Evolutionary conservation across 2,888 invertebrate genomes (phyloP).

Genomic region (Hanleya hanleyi): DNA sequence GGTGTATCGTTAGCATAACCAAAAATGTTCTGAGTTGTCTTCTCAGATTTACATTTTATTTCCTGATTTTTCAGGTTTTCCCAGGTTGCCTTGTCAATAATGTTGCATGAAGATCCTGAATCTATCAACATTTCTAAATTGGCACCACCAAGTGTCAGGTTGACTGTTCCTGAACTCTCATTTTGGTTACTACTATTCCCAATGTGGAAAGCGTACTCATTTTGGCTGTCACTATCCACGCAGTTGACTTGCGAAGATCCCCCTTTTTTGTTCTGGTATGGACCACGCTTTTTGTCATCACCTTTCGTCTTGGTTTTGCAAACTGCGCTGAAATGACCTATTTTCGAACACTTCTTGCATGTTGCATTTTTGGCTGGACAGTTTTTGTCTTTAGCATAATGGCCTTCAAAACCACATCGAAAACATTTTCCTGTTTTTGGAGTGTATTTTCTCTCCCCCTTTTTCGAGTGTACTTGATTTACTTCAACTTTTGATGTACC

Average conservation of each 20-base stretch:
- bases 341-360: neutral
- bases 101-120: conserved; percentile 1
- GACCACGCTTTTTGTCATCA: neutral
- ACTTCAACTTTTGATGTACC: too few relatives aligned
- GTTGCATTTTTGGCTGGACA: neutral
- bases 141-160: neutral
- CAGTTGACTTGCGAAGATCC: neutral
- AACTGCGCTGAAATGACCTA: neutral
- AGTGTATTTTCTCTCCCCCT: neutral
- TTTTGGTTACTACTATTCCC: neutral
- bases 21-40: neutral
- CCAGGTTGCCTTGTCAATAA: neutral
- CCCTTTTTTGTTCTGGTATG: neutral
- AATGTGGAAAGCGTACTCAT: conserved; percentile 10
- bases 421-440: neutral
- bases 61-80: neutral
- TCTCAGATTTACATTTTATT: neutral
- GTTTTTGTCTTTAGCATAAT: neutral
- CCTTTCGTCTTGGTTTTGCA: neutral
- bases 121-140: neutral
- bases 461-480: neutral
- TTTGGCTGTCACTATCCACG: neutral
- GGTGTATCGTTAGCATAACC: neutral
- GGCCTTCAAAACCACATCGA: neutral
- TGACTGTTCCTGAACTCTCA: neutral